Evolutionary conservation across 2,888 invertebrate species (phyloP).

Genomic region (Polydrusus pterygomalis): DNA sequence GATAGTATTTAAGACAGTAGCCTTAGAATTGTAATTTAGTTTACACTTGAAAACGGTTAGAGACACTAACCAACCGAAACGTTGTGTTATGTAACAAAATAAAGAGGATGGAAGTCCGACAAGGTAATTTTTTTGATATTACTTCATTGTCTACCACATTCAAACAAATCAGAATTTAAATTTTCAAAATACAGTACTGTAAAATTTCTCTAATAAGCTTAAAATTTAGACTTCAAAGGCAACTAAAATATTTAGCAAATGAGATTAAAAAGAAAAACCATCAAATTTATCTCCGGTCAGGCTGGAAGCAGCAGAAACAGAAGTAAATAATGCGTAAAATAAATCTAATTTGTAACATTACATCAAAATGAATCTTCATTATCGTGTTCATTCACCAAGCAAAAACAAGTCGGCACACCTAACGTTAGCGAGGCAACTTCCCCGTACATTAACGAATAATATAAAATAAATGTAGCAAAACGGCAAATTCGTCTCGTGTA

Average conservation of each 20-base stretch:
- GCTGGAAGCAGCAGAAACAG: neutral
- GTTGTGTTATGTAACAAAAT: too few relatives aligned
- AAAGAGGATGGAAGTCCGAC: too few relatives aligned
- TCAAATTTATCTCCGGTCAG: neutral
- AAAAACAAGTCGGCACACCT: constrained; percentile 40
- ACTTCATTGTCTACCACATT: too few relatives aligned
- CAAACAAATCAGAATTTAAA: too few relatives aligned
- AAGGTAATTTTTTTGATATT: too few relatives aligned
- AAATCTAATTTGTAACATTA: constrained; percentile 39
- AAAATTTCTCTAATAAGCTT: too few relatives aligned
- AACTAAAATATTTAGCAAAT: neutral
- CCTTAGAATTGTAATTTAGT: too few relatives aligned
- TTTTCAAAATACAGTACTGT: too few relatives aligned
- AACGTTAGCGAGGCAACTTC: constrained; percentile 25
- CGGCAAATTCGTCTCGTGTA: constrained; percentile 63
- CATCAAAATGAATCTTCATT: constrained; percentile 46
- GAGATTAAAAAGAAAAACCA: too few relatives aligned
- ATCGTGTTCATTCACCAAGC: constrained; percentile 38
- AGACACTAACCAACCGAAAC: too few relatives aligned
- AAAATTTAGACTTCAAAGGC: neutral
- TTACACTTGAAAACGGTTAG: too few relatives aligned
- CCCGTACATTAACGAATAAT: constrained; percentile 51
- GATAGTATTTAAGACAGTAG: too few relatives aligned
- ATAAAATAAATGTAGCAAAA: constrained; percentile 55
- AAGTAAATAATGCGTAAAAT: constrained; percentile 38